Evolutionary conservation across 2,888 invertebrate species (phyloP).

Genomic region (Tuta absoluta): DNA sequence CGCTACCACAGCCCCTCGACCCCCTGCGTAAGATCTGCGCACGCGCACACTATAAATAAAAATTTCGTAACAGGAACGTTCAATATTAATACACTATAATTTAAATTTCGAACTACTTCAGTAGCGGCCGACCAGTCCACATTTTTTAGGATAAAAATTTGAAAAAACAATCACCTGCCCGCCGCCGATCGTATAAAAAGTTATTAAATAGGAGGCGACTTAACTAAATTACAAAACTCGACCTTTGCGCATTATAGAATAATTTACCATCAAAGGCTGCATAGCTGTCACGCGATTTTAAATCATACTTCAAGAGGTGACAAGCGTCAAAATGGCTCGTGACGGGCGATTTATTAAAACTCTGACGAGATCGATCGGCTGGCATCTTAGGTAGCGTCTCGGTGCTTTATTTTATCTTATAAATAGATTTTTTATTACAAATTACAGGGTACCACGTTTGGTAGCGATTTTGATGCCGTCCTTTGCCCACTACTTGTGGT

Average conservation of each 20-base stretch:
- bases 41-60: conserved; percentile 70
- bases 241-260: conserved; percentile 77
- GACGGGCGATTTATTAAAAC: conserved; percentile 70
- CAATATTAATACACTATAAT: conserved; percentile 77
- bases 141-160: conserved; percentile 56
- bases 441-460: conserved; percentile 80
- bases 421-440: conserved; percentile 81
- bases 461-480: conserved; percentile 75
- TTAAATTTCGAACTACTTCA: conserved; percentile 76
- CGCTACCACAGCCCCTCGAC: conserved; percentile 6
- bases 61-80: conserved; percentile 62
- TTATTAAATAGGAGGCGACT: conserved; percentile 80
- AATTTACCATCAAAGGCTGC: conserved; percentile 65
- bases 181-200: conserved; percentile 62
- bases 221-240: conserved; percentile 79
- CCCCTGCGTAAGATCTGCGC: conserved; percentile 40
- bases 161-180: conserved; percentile 73
- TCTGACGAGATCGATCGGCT: conserved; percentile 70
- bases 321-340: conserved; percentile 75
- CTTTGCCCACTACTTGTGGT: conserved; percentile 50
- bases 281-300: conserved; percentile 56
- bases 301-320: conserved; percentile 64
- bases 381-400: conserved; percentile 77
- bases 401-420: conserved; percentile 79
- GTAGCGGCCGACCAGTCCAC: conserved; percentile 63